A percentile compares a stretch with the other conserved stretches of the same genome.
Evolutionary conservation across 2,797 vertebrate species (phyloP).

Genomic region (Paedocypris micromegethes): DNA sequence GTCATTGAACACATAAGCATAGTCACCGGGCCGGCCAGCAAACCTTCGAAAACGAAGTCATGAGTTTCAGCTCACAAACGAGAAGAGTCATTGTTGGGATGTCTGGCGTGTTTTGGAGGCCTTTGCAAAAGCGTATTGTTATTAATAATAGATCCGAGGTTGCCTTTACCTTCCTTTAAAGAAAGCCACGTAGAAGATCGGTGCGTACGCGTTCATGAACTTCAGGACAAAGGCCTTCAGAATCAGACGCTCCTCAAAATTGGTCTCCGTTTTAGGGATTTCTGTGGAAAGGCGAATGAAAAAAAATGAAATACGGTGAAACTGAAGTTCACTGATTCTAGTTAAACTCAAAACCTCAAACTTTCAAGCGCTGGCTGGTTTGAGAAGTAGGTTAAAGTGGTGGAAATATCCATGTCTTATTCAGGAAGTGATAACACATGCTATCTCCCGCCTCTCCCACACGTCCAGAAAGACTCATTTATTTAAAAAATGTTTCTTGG

Average conservation of each 20-base stretch:
- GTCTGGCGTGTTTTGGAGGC: too few species aligned
- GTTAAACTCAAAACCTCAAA: background rate
- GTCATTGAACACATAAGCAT: conserved; percentile 87
- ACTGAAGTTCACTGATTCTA: too few species aligned
- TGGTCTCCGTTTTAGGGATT: conserved; percentile 91
- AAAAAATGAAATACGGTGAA: too few species aligned
- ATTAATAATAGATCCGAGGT: too few species aligned
- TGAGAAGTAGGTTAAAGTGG: conserved; percentile 57
- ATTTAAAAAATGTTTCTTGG: conserved; percentile 40
- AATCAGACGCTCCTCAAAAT: conserved; percentile 90
- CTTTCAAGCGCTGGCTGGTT: background rate
- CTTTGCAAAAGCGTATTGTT: too few species aligned
- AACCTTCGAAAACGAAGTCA: conserved; percentile 81
- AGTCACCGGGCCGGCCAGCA: conserved; percentile 86
- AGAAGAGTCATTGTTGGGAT: background rate
- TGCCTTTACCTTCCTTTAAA: conserved; percentile 88
- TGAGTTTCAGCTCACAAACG: too few species aligned
- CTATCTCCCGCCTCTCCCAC: conserved; percentile 4
- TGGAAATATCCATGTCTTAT: conserved; percentile 39
- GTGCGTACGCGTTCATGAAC: conserved; percentile 96
- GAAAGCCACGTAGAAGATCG: conserved; percentile 98
- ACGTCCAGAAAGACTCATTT: conserved; percentile 20
- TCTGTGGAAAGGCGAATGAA: conserved; percentile 65
- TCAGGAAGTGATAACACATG: conserved; percentile 31
- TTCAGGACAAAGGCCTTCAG: conserved; percentile 93